Evolutionary conservation across 1,140 invertebrate species (phyloP).

Genomic region (Drosophila pseudoananassae): DNA sequence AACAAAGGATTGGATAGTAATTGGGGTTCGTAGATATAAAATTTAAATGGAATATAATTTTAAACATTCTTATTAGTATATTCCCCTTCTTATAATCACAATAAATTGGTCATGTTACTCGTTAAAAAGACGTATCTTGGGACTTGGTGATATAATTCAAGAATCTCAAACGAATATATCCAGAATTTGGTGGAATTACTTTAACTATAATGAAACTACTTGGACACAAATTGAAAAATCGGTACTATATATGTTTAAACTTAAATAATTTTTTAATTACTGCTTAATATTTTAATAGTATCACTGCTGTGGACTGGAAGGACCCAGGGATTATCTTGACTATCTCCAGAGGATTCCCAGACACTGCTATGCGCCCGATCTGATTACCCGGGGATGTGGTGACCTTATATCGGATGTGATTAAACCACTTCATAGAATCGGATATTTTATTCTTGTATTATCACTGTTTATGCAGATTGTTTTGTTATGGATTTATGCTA

Average conservation of each 20-base stretch:
- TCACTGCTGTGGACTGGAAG: conserved; percentile 45
- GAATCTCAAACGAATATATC: neutral
- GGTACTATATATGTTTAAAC: conserved; percentile 1
- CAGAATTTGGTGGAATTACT: conserved; percentile 7
- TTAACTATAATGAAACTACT: conserved; percentile 15
- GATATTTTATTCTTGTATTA: neutral
- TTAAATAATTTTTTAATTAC: neutral
- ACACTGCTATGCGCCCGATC: conserved; percentile 18
- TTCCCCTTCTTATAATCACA: conserved; percentile 21
- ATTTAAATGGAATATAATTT: neutral
- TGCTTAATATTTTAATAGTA: conserved; percentile 8
- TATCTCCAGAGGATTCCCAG: conserved; percentile 21
- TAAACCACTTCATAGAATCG: neutral
- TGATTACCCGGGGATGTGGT: conserved; percentile 34
- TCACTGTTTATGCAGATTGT: neutral
- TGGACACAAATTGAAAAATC: conserved; percentile 35
- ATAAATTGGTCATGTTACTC: neutral
- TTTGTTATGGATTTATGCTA: neutral
- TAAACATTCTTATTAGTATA: conserved; percentile 15
- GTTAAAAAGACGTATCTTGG: neutral
- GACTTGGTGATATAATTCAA: neutral
- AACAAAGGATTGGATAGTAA: conserved; percentile 32
- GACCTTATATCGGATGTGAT: conserved; percentile 14
- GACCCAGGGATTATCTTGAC: conserved; percentile 42
- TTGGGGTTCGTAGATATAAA: conserved; percentile 15